These are phyloP conservation scores for Elymnias hypermnestra DNA, from an alignment of 1,140 invertebrate species.

Conservation along the genomic window DNA sequence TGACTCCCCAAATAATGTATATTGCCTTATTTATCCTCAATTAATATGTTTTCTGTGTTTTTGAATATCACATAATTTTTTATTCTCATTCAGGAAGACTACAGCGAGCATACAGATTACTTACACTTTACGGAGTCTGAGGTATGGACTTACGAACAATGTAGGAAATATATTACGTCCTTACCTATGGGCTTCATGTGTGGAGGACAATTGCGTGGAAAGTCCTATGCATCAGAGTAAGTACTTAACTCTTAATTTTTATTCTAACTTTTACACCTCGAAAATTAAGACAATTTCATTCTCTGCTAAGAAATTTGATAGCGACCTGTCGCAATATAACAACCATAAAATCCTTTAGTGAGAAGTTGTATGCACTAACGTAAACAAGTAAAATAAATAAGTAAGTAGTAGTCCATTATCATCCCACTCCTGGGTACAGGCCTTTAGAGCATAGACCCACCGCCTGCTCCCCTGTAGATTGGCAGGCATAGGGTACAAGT, in stretches of 20 bases:
- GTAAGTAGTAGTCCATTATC: no score
- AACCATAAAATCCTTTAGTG: no score
- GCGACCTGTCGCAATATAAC: no score
- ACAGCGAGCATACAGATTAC: constrained; percentile 1
- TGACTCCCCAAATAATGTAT: no score
- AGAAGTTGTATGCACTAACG: neutral
- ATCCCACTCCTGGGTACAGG: no score
- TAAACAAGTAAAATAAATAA: no score
- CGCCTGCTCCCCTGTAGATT: no score
- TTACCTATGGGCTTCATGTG: constrained; percentile 27
- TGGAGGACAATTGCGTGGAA: constrained; percentile 11
- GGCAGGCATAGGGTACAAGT: no score
- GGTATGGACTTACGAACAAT: constrained; percentile 22
- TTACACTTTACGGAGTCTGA: constrained; percentile 23
- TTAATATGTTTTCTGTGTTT: neutral
- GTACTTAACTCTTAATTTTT: neutral
- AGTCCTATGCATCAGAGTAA: constrained; percentile 27
- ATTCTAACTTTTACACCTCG: neutral
- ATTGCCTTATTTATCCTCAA: no score
- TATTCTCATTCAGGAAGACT: constrained; percentile 14
- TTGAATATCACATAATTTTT: neutral
- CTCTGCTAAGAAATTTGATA: no score
- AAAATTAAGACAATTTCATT: no score
- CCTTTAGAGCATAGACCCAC: no score
- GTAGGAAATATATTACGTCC: constrained; percentile 12